A percentile compares a stretch with the other conserved stretches of the same genome.
Conservation (phyloP, 2,797 vertebrate genomes). For the Vipera latastei region DNA sequence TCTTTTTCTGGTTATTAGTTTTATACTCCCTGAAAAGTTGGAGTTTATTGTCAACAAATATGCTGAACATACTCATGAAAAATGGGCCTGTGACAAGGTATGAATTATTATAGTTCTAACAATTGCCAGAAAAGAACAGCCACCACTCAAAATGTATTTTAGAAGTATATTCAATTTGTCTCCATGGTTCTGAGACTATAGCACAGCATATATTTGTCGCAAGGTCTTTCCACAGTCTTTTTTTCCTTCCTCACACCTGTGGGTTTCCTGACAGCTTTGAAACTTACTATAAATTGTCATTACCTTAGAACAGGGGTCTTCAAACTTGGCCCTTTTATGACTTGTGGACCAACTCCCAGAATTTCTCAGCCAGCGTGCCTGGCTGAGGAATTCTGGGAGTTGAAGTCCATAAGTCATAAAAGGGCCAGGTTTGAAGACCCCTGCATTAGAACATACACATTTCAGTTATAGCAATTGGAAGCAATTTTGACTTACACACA, state of each 20-base stretch:
- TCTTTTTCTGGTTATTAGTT: constrained; percentile 72
- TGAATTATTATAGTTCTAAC: constrained; percentile 45
- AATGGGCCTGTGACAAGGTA: constrained; percentile 98
- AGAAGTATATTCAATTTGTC: constrained; percentile 42
- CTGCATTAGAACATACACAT: background rate
- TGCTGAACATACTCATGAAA: constrained; percentile 92
- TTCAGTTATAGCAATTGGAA: background rate
- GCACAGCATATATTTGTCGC: constrained; percentile 21
- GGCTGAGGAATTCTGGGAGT: too few species aligned
- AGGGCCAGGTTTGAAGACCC: too few species aligned
- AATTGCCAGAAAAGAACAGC: background rate
- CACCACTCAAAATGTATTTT: constrained; percentile 21
- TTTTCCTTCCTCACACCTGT: background rate
- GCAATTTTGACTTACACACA: background rate
- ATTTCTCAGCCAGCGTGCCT: too few species aligned
- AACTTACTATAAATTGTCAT: background rate
- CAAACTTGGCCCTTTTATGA: too few species aligned
- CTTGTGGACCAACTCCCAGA: too few species aligned
- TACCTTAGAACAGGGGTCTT: background rate
- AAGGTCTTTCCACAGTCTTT: background rate
- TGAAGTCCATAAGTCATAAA: too few species aligned
- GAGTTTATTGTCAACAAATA: constrained; percentile 94
- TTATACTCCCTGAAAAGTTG: constrained; percentile 92
- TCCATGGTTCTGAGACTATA: constrained; percentile 26
- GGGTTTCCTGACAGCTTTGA: background rate